Evolutionary conservation across 2,113 vertebrate species (phyloP).

Genomic region (Pavo muticus): DNA sequence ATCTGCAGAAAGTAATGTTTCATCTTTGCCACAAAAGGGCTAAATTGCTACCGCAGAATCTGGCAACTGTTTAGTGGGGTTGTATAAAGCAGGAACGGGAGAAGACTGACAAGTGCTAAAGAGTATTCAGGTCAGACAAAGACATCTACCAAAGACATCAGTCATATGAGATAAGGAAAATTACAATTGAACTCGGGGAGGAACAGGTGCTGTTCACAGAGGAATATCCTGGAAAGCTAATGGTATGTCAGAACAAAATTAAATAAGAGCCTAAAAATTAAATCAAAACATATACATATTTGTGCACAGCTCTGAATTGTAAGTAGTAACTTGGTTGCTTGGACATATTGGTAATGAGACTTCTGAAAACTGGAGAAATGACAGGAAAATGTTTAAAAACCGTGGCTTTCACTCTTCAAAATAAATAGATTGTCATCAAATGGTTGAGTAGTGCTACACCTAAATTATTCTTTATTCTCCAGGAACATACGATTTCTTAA

Average conservation of each 20-base stretch:
- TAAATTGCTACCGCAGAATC: not conserved
- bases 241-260: not conserved
- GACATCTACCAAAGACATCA: conserved; percentile 67
- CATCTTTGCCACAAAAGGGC: not conserved
- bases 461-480: not conserved
- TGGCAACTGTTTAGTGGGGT: not conserved
- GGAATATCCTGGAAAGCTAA: not conserved
- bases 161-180: conserved; percentile 55
- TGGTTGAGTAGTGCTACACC: not conserved
- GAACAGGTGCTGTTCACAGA: not conserved
- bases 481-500: not conserved
- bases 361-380: not conserved
- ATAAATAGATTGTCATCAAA: not conserved
- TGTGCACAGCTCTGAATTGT: not conserved
- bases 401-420: not conserved
- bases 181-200: not conserved
- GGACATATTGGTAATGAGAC: not conserved
- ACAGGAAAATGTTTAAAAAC: not conserved
- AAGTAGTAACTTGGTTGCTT: not conserved
- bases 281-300: not conserved
- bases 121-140: conserved; percentile 66
- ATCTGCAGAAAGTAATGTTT: not conserved
- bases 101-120: conserved; percentile 43
- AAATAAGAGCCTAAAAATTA: not conserved
- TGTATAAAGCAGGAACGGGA: not conserved